These are phyloP conservation scores for Pyxicephalus adspersus DNA, from an alignment of 2,113 vertebrate genomes.

Conservation along the genomic window DNA sequence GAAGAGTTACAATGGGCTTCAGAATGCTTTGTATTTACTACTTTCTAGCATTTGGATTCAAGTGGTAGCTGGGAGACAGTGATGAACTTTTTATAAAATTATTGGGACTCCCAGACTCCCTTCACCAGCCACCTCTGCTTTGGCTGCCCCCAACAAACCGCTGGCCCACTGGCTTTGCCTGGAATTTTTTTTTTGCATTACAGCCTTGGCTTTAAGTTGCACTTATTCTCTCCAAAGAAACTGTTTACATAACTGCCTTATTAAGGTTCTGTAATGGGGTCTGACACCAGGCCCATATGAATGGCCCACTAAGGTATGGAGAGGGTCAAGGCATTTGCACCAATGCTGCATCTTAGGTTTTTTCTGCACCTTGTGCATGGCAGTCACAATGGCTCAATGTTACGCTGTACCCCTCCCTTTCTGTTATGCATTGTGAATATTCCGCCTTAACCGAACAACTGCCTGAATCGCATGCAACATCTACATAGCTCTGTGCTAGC, in stretches of 20 bases:
- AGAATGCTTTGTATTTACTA: conserved; percentile 17
- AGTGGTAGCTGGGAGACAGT: conserved; percentile 10
- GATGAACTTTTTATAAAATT: conserved; percentile 32
- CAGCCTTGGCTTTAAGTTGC: conserved; percentile 41
- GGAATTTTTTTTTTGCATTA: conserved; percentile 25
- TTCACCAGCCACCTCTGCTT: conserved; percentile 6
- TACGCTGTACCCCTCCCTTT: background rate
- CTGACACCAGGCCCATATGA: background rate
- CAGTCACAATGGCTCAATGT: background rate
- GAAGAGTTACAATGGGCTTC: conserved; percentile 14
- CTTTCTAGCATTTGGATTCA: conserved; percentile 28
- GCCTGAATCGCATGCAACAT: conserved; percentile 41
- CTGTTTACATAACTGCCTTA: conserved; percentile 41
- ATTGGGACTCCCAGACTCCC: background rate
- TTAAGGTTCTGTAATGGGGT: background rate
- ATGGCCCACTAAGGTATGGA: background rate
- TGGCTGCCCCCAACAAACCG: conserved; percentile 11
- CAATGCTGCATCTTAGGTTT: conserved; percentile 39
- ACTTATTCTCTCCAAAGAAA: conserved; percentile 52
- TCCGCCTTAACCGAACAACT: conserved; percentile 9
- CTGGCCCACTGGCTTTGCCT: conserved; percentile 25
- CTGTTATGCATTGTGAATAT: conserved; percentile 23
- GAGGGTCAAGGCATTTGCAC: background rate
- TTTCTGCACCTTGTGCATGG: conserved; percentile 35
- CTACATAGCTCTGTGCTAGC: conserved; percentile 1